Conservation (phyloP, 2,113 vertebrate genomes). For the Atlantisia rogersi region DNA sequence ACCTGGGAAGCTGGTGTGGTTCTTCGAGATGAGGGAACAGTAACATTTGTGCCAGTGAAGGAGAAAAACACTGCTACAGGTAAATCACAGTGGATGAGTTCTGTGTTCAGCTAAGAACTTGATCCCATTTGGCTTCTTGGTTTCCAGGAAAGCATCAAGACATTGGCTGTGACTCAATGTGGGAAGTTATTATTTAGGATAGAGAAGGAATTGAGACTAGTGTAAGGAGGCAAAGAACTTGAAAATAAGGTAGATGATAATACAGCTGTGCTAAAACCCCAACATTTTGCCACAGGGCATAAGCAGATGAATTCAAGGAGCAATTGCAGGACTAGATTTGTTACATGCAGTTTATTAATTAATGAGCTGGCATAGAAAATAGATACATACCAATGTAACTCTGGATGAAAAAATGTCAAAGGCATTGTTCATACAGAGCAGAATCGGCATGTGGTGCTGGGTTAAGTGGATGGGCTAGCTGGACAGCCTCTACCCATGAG, state of each 20-base stretch:
- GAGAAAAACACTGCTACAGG: background rate
- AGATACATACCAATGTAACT: background rate
- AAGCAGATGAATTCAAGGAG: background rate
- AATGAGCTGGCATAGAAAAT: background rate
- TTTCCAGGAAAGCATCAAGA: background rate
- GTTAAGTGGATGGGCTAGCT: background rate
- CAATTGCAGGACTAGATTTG: background rate
- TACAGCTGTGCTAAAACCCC: background rate
- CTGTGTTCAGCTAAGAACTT: background rate
- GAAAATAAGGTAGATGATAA: background rate
- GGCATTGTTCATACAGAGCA: background rate
- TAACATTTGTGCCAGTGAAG: background rate
- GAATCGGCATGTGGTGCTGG: accelerated
- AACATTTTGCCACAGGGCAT: background rate
- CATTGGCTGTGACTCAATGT: background rate
- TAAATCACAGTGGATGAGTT: background rate
- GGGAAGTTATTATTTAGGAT: background rate
- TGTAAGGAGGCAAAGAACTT: background rate
- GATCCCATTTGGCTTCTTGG: background rate
- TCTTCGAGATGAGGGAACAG: accelerated
- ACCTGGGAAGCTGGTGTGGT: background rate
- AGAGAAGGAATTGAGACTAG: background rate
- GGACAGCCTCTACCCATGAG: background rate
- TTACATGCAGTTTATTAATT: background rate
- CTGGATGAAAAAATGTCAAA: background rate